phyloP scores from a whole-genome alignment of 2,888 invertebrate species.

The Acrocera orbiculus region DNA sequence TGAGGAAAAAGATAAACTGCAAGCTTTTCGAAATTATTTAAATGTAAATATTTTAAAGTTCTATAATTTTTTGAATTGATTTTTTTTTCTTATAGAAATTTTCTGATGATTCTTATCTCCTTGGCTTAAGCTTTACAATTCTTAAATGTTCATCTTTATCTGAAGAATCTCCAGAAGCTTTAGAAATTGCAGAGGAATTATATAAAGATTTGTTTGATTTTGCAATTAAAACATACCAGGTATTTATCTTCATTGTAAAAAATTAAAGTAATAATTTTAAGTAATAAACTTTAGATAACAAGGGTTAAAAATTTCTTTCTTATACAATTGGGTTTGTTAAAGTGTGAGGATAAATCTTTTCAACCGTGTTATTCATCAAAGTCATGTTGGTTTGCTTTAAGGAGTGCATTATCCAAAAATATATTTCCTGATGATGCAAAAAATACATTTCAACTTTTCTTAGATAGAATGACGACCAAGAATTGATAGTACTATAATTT shows the following conservation, averaged over 20 bases:
- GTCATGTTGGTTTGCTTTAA: conserved; percentile 25
- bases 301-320: conserved; percentile 27
- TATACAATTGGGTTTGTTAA: conserved; percentile 25
- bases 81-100: conserved; percentile 18
- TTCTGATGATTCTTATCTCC: conserved; percentile 22
- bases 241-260: conserved; percentile 1
- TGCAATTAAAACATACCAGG: conserved; percentile 24
- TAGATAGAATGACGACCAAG: too few species aligned
- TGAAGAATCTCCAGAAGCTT: conserved; percentile 21
- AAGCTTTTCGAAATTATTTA: conserved; percentile 21
- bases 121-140: conserved; percentile 25
- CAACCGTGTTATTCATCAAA: conserved; percentile 22
- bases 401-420: conserved; percentile 20
- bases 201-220: conserved; percentile 25
- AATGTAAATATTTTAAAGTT: conserved; percentile 16
- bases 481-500: too few species aligned
- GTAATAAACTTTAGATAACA: conserved; percentile 12
- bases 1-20: conserved; percentile 20
- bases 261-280: not conserved
- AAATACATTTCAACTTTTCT: conserved; percentile 23
- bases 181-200: conserved; percentile 21
- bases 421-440: conserved; percentile 23
- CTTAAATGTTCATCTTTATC: conserved; percentile 27
- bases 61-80: conserved; percentile 2
- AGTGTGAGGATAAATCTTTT: conserved; percentile 24